Evolutionary conservation across 2,113 vertebrate genomes (phyloP), one percentile per base, ranked within the genome.

Genomic region (Hydropotes inermis): DNA sequence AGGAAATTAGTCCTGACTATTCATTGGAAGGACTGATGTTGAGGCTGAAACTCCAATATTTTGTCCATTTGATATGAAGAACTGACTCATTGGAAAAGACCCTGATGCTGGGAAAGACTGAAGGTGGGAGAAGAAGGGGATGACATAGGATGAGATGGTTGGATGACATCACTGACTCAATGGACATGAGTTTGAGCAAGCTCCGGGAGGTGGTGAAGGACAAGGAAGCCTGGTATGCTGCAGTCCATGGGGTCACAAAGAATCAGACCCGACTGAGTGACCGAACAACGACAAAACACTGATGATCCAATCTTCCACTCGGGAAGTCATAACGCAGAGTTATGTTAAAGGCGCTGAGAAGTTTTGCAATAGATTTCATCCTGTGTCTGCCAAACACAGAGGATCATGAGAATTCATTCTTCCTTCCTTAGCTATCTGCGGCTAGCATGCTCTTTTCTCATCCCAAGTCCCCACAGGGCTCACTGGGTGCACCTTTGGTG

Each of bases 251-350:
- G 2, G 5, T 70, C 10, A 0, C 67, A 23, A 23, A 23, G 67
- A 23, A 19, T 70, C 0, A 0, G 67, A 70, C n/a, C 23, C 0
- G 10, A 13, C 67, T 36, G 67, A 70, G n/a, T 1, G 1, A 70
- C 67, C 23, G 67, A 70, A 12, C n/a, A 45, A 45, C 1, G 45
- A 45, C 45, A 45, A 45, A 45, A 45, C 45, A 45, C 45, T 45
- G 45, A 45, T 8, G 45, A 45, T 45, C 45, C 45, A 45, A 45
- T 45, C 45, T 45, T 45, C 45, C 45, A 45, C 45, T 45, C 45
- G 45, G 45, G 7, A 9, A 45, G 45, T 45, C 45, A 45, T 45
- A 45, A 45, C 45, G 7, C 45, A 45, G 45, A 45, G 45, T 45
- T 45, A 45, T 45, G 1, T 45, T 45, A 45, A 45, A 45, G 45